Base-by-base conservation (phyloP, 2,113 vertebrate genomes). In the Cochlearius cochlearius region DNA sequence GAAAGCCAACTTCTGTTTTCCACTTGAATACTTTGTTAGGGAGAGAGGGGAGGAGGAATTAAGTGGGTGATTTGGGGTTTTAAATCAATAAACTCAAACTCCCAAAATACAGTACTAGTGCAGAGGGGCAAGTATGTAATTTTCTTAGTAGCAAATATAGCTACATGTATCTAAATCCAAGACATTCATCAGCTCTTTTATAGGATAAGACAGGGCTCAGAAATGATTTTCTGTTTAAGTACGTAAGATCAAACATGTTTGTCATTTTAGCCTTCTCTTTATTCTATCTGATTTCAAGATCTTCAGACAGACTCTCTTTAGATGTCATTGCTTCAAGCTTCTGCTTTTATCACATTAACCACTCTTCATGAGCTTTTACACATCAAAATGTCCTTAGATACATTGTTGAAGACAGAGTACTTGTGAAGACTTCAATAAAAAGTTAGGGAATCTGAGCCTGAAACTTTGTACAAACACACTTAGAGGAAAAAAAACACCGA, bases 321-420 rank as follows among this genome's bases (percentile, higher is more conserved):
- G 94, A 96, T 94, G 92, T 97, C 95, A 94, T 32, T 90, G 92
- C 96, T 97, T 94, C 80, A 39, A 94, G 93, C 89, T 86, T 96
- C 90, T 69, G 78, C 96, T 95, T 97, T 97, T 79, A 86, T 87
- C 75, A 66, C 85, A 56, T 94, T 97, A 96, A 96, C 91, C 55
- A 92, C 94, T 94, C 83, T 87, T 93, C 91, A 88, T 88, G 85
- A 96, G 89, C 60, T 75, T 91, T 93, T 96, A 79, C 85, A 95
- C 94, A 95, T 97, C 90, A 96, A 91, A 96, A 88, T 71, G 50
- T 86, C 75, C 86, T 96, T 59, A 69, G 94, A 89, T 91, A 91
- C 91, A 91, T 92, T 88, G 92, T 96, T 90, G 91, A 96, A 96
- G 89, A 32, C 53, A 76, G 82, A 14, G 2, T 15, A 69, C 93